Base-by-base conservation (phyloP, 2,888 invertebrate genomes). In the Lasioglossum malachurum region DNA sequence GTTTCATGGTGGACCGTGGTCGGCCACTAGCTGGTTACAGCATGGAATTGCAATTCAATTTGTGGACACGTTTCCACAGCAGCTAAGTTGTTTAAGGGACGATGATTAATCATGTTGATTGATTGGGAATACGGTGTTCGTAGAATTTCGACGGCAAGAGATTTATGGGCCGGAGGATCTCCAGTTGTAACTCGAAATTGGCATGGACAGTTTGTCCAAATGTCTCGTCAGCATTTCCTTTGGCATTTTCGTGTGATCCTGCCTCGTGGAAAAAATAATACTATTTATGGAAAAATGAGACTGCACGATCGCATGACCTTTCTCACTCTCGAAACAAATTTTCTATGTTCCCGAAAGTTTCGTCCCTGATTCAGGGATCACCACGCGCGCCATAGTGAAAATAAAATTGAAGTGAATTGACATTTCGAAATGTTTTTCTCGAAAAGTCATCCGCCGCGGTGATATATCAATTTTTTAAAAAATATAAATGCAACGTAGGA, bases 1-100 rank as follows among this genome's bases (percentile, higher is more conserved):
- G 35, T 73, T 80, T 90, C 27, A 53, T 14, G 60, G 46, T 8
- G 46, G 44, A 14, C 77, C 41, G 69, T 44, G 82, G 80, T 64
- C 71, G 76, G 44, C 57, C 76, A 76, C 88, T 82, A 60, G 75
- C 46, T 72, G 60, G 41, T 41, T 19, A 27, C 60, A 44, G 23
- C 44, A 60, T 27, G 49, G 44, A 31, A 73, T 73, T 49, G 71
- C 41, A 41, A 71, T 71, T 71, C 41, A 41, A 71, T 71, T 69
- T 35, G 35, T 38, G 69, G 38, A 10, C 41, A 44, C 71, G 71
- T 44, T n/a, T 71, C 41, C n/a, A n/a, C 38, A 38, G n/a, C 4
- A 23, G 71, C n/a, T 71, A 71, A 71, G 71, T 71, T 41, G 71
- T 41, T 35, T 41, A 41, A 71, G 41, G n/a, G 41, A 23, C 41